Evolutionary conservation across 2,888 invertebrate genomes (phyloP).

Genomic region (Imbricaverruca yamaguchii): DNA sequence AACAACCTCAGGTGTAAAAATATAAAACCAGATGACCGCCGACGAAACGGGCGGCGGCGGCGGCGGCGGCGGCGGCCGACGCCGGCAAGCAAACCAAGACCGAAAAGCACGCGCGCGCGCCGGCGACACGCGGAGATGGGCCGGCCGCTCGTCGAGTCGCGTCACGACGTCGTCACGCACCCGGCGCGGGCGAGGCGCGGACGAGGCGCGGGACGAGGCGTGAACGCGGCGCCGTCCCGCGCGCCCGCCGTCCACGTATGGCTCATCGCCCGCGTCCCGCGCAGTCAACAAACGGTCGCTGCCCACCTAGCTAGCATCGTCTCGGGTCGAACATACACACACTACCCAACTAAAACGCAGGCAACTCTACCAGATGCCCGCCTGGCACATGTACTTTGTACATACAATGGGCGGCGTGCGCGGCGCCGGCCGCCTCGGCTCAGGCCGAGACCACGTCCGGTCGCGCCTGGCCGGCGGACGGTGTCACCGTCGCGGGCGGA

Average conservation of each 20-base stretch:
- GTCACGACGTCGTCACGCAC: too few species aligned
- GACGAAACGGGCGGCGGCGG: not conserved
- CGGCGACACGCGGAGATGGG: not conserved
- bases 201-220: too few species aligned
- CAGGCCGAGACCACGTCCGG: not conserved
- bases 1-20: not conserved
- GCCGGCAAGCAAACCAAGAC: not conserved
- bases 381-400: slow-evolving; percentile 17
- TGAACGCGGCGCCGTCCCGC: too few species aligned
- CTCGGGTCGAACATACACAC: not conserved
- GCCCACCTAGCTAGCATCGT: not conserved
- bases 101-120: not conserved
- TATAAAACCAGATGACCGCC: not conserved
- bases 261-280: too few species aligned
- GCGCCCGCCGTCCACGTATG: too few species aligned
- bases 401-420: not conserved
- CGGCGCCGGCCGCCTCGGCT: not conserved
- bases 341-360: slow-evolving; percentile 7
- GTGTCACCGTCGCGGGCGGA: slow-evolving; percentile 13
- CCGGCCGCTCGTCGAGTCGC: not conserved
- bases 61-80: not conserved
- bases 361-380: not conserved
- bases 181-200: too few species aligned
- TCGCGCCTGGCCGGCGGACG: slow-evolving; percentile 3
- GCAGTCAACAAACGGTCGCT: too few species aligned